Conservation (phyloP, 2,797 vertebrate species). For the Clarias pachynema region DNA sequence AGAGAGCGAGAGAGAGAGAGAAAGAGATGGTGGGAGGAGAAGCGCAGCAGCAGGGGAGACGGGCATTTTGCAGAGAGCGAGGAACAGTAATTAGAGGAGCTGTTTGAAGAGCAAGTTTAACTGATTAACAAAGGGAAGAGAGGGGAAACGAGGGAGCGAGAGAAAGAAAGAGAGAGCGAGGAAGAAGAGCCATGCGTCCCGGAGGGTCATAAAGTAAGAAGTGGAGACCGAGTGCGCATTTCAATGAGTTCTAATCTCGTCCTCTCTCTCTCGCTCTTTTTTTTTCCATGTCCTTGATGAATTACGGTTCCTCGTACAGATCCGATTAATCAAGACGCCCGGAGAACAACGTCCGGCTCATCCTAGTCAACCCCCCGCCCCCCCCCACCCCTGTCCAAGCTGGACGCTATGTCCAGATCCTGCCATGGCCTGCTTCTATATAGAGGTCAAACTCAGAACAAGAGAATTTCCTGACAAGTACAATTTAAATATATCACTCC, state of each 20-base stretch:
- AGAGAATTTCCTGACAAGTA: slow-evolving; percentile 42
- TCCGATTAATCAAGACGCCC: slow-evolving; percentile 70
- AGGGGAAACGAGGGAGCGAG: slow-evolving; percentile 59
- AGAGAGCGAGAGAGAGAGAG: slow-evolving; percentile 34
- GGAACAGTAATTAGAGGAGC: slow-evolving; percentile 82
- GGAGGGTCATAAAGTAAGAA: slow-evolving; percentile 54
- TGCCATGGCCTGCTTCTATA: slow-evolving; percentile 37
- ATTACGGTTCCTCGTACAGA: slow-evolving; percentile 73
- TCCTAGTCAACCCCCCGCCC: no score
- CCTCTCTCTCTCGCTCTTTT: slow-evolving; percentile 63
- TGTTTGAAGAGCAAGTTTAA: slow-evolving; percentile 87
- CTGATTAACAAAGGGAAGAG: slow-evolving; percentile 82
- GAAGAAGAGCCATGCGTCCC: slow-evolving; percentile 53
- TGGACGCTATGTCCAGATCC: slow-evolving; percentile 25
- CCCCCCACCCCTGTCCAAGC: not conserved
- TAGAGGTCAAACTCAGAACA: slow-evolving; percentile 46
- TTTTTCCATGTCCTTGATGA: slow-evolving; percentile 71
- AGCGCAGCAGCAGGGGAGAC: slow-evolving; percentile 64
- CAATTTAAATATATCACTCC: slow-evolving; percentile 50
- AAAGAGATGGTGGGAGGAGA: slow-evolving; percentile 58
- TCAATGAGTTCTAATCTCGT: slow-evolving; percentile 76
- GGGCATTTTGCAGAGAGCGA: slow-evolving; percentile 74
- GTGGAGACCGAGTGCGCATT: slow-evolving; percentile 73
- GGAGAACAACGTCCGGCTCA: slow-evolving; percentile 30
- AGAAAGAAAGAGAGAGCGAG: slow-evolving; percentile 62